These are phyloP conservation scores for Ericerus pela DNA, from an alignment of 1,140 invertebrate genomes.

Conservation along the genomic window DNA sequence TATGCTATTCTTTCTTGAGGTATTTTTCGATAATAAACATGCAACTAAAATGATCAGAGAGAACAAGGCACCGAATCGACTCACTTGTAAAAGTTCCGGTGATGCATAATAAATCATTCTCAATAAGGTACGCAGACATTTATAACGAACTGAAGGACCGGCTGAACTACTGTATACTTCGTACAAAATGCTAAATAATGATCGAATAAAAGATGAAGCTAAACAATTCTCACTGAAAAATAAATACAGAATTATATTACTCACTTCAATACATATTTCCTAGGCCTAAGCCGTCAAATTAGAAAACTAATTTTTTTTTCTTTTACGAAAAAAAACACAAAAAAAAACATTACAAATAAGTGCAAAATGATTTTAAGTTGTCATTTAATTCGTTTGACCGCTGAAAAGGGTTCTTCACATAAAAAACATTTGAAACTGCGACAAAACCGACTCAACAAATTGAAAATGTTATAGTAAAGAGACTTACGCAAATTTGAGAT, in stretches of 20 bases:
- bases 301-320: too few relatives aligned
- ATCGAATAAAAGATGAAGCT: slow-evolving; percentile 64
- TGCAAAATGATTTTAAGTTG: too few relatives aligned
- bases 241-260: not conserved
- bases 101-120: slow-evolving; percentile 90
- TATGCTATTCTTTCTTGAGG: not conserved
- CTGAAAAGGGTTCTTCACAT: too few relatives aligned
- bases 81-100: slow-evolving; percentile 57
- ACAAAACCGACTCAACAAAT: not conserved
- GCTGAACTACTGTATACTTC: slow-evolving; percentile 96
- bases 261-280: not conserved
- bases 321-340: too few relatives aligned
- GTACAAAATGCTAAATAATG: slow-evolving; percentile 80
- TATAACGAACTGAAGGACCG: slow-evolving; percentile 90
- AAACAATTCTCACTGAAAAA: slow-evolving; percentile 37
- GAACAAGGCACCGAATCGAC: not conserved
- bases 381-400: too few relatives aligned
- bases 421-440: not conserved
- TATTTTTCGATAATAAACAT: too few relatives aligned
- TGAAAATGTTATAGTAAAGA: not conserved
- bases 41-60: not conserved
- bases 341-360: too few relatives aligned
- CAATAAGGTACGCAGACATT: slow-evolving; percentile 85
- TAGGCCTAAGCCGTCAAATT: too few relatives aligned
- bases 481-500: slow-evolving; percentile 12